Base-by-base conservation (phyloP, 1,140 invertebrate genomes). In the Andrena cerasifolii region DNA sequence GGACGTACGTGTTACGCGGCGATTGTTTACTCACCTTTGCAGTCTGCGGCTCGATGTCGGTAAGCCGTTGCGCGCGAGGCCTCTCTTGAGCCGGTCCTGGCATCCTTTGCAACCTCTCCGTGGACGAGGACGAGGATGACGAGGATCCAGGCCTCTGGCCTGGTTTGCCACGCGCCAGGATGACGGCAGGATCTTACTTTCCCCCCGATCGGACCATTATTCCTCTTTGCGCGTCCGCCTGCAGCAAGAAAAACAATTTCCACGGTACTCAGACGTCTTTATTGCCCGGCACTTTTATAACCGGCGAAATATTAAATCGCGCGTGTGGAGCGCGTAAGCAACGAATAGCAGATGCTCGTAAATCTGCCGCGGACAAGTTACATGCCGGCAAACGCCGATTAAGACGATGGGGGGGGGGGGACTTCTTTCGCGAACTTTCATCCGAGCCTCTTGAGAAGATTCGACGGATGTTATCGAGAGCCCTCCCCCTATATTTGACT, bases 11-110 rank as follows among this genome's bases (percentile, higher is more conserved):
- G n/a, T n/a, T n/a, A n/a, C n/a, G n/a, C n/a, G n/a, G n/a, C n/a
- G n/a, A n/a, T n/a, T 10, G 3, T 67, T 51, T 21, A 79, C 86
- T 87, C 67, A 92, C 91, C 86, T 92, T 92, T 21, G 86, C 81
- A n/a, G 86, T 66, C 45, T 91, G 91, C 21, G 90, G 89, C 86
- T 93, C 92, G 81, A 93, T 91, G 77, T 93, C 91, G 68, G 85
- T 93, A 47, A 92, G 89, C 74, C 90, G 87, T 76, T 91, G 91
- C n/a, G 90, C 91, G 61, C 91, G 90, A 78, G 91, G 91, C 83
- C 91, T 90, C 49, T 92, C 91, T 70, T 89, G 76, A 56, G 86
- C 89, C 74, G 91, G 88, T 86, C 92, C 92, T 67, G 91, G 91
- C 91, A 92, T 93, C 84, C 87, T 92, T 87, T 89, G 88, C 54